Conservation (phyloP, 2,888 invertebrate genomes). For the Acleris emargana region DNA sequence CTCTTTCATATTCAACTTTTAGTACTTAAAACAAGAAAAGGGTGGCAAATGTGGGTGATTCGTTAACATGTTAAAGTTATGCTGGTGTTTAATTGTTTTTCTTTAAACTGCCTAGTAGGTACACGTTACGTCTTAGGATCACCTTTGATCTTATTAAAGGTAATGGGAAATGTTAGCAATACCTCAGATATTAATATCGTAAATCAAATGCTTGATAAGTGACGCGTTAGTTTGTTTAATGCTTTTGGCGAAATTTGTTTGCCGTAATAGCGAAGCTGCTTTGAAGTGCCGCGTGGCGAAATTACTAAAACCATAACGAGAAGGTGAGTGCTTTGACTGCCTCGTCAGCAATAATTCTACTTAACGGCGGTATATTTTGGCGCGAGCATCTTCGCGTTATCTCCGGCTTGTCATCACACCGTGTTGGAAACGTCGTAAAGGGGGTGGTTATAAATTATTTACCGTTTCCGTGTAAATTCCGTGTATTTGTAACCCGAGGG, state of each 20-base stretch:
- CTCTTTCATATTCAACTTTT: constrained; percentile 77
- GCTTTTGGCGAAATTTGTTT: constrained; percentile 53
- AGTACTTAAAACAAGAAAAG: constrained; percentile 53
- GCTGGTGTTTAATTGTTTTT: constrained; percentile 64
- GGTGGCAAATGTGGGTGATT: constrained; percentile 64
- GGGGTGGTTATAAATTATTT: constrained; percentile 78
- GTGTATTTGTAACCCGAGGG: constrained; percentile 78
- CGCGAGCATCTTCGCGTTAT: constrained; percentile 57
- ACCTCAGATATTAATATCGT: constrained; percentile 54
- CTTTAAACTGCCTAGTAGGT: constrained; percentile 62
- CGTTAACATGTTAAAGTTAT: constrained; percentile 66
- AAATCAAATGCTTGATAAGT: constrained; percentile 61
- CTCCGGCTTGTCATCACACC: constrained; percentile 65
- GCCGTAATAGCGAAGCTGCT: constrained; percentile 54
- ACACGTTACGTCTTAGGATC: constrained; percentile 53
- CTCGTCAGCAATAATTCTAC: constrained; percentile 67
- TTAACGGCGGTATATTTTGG: constrained; percentile 55
- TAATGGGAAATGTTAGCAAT: constrained; percentile 46
- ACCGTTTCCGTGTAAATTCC: constrained; percentile 73
- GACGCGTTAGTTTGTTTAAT: constrained; percentile 41
- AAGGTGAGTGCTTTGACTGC: constrained; percentile 48
- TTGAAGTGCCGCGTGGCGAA: constrained; percentile 60
- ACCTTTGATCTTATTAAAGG: constrained; percentile 68
- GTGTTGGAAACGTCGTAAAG: constrained; percentile 64
- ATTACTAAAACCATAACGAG: constrained; percentile 54